These are phyloP conservation scores for Eurosta solidaginis DNA, from an alignment of 1,140 invertebrate species.

Conservation along the genomic window DNA sequence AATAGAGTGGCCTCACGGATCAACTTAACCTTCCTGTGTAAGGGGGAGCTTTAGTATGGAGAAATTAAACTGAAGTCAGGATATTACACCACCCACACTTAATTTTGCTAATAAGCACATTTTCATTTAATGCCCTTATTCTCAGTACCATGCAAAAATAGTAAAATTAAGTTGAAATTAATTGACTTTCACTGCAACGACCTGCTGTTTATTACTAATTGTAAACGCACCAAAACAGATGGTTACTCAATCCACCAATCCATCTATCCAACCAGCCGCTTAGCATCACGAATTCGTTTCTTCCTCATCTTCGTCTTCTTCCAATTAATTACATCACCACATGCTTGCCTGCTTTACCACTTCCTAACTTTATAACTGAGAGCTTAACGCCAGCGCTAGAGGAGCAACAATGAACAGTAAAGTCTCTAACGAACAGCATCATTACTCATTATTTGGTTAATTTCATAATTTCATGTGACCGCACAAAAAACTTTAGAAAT, in stretches of 20 bases:
- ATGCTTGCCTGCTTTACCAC: neutral
- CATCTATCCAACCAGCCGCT: too few relatives aligned
- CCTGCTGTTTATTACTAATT: neutral
- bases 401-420: too few relatives aligned
- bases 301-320: neutral
- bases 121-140: too few relatives aligned
- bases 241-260: too few relatives aligned
- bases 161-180: neutral
- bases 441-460: neutral
- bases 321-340: neutral
- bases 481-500: neutral
- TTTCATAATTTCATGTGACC: neutral
- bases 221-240: neutral
- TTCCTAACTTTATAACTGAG: neutral
- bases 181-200: neutral
- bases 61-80: too few relatives aligned
- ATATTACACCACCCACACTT: too few relatives aligned
- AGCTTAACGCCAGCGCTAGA: neutral
- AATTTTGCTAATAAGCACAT: too few relatives aligned
- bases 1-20: too few relatives aligned
- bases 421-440: neutral
- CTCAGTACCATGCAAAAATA: neutral
- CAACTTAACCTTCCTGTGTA: too few relatives aligned
- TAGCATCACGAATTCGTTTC: neutral
- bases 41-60: too few relatives aligned